Evolutionary conservation across 2,797 vertebrate species (phyloP), one percentile per base, ranked within the genome.

Genomic region (Xenops minutus): DNA sequence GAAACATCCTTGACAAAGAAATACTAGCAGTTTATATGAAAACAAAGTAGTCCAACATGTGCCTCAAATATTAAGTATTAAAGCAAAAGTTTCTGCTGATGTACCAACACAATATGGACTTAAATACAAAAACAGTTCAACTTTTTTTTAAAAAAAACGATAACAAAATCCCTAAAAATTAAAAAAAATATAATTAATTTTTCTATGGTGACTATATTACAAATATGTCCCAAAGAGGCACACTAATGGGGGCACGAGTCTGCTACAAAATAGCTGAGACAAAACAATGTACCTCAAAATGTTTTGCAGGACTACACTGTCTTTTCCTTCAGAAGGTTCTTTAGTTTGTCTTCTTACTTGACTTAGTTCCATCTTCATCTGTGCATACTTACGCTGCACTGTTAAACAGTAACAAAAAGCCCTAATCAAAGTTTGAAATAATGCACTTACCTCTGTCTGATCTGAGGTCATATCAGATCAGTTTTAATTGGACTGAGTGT

Each of bases 401-500:
- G 98, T 99, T 98, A 98, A 99, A 98, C 98, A 98, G 99, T 98
- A 98, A 98, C 98, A 98, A 98, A 98, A 98, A 98, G 98, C 98
- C 98, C 98, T 98, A 98, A 98, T 98, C 97, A 98, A 98, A 98
- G 98, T 97, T 98, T 98, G 98, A 98, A 98, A 98, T 98, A 97
- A 97, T 98, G 96, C 98, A 98, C 96, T 98, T 98, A 99, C 98
- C 99, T 98, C 99, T 98, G 98, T 98, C 99, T 99, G 99, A 99
- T 99, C 99, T 99, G 99, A 99, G 99, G 99, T 99, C 99, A 99
- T 99, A 99, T 99, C 99, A 99, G 99, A 99, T 99, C 99, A 99
- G 99, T 99, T 99, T 99, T 99, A 99, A 99, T 99, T 99, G 99
- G 99, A 99, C 99, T 99, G 99, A 99, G 99, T 99, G 99, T 99